phyloP scores from a whole-genome alignment of 2,888 invertebrate genomes.

The Drosophila longiperda region DNA sequence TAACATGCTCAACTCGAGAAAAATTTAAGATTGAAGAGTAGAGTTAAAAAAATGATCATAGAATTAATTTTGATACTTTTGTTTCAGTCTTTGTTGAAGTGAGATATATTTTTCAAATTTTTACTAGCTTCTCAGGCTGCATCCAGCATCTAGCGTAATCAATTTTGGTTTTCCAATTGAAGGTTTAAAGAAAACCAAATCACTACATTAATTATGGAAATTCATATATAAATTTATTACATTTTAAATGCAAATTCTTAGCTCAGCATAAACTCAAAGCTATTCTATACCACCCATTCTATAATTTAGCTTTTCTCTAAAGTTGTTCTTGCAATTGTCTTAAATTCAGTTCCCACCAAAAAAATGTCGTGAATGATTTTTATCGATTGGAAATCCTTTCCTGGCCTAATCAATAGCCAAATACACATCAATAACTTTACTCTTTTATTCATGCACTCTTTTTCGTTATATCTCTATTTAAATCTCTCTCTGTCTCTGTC shows the following conservation, averaged over 20 bases:
- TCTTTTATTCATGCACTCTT: not conserved
- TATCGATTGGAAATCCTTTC: constrained; percentile 39
- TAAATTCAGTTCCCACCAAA: not conserved
- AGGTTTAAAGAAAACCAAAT: not conserved
- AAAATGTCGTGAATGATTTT: not conserved
- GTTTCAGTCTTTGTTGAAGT: not conserved
- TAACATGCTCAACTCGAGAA: not conserved
- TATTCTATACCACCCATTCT: not conserved
- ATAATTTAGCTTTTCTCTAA: not conserved
- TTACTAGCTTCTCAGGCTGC: not conserved
- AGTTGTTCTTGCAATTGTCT: not conserved
- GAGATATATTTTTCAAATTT: not conserved
- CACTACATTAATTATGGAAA: not conserved
- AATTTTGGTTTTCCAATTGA: not conserved
- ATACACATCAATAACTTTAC: constrained; percentile 37
- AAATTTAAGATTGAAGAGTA: not conserved
- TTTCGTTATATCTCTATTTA: not conserved
- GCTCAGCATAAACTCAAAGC: not conserved
- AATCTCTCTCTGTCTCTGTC: not conserved
- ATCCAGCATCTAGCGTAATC: not conserved
- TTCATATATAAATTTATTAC: not conserved
- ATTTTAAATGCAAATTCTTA: not conserved
- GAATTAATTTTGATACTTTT: not conserved
- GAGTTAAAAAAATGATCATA: not conserved
- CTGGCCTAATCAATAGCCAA: constrained; percentile 52